Evolutionary conservation across 2,113 vertebrate species (phyloP), one percentile per base, ranked within the genome.

Genomic region (Hymenochirus boettgeri): DNA sequence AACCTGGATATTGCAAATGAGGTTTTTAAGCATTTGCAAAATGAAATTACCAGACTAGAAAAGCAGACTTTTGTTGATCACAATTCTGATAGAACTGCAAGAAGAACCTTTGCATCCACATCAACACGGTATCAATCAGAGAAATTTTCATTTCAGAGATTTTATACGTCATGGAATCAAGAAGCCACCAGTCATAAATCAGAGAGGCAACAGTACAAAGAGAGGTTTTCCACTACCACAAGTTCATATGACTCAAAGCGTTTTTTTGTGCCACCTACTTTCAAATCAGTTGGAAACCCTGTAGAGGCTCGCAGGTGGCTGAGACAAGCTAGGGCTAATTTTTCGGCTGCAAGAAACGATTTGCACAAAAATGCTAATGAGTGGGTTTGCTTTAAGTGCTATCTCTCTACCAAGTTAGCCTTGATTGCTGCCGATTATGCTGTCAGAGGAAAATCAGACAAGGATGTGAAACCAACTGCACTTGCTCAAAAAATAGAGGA

Each of bases 381-480:
- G 48, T 99, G 97, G 97, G 95, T 99, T 15, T 99, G 97, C 73
- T 99, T 99, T 61, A 99, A 99, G 63, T 99, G 97, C 72, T 96
- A 96, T 79, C 83, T 98, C 35, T 92, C 97, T n/a, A 95, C 94
- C 57, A 99, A 99, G 70, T 80, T 99, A 62, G 96, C 96, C 23
- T 78, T 99, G 81, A 94, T 99, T 72, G 95, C 96, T 2, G 97
- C 96, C 2, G 97, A 99, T 77, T 99, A 97, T 0, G 85, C 94
- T 1, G 92, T 98, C 37, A 89, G 93, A 79, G 97, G 97, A 27
- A 98, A 99, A 72, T 98, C 97, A 0, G 97, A 99, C 77, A 99
- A 99, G 83, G 97, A 99, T 0, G 92, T 98, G 29, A 98, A 99
- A 74, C 95, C 95, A 25, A 85, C 90, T 17, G 93, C 95, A 7